Evolutionary conservation across 1,140 invertebrate species (phyloP).

Genomic region (Carcinoscorpius rotundicauda): DNA sequence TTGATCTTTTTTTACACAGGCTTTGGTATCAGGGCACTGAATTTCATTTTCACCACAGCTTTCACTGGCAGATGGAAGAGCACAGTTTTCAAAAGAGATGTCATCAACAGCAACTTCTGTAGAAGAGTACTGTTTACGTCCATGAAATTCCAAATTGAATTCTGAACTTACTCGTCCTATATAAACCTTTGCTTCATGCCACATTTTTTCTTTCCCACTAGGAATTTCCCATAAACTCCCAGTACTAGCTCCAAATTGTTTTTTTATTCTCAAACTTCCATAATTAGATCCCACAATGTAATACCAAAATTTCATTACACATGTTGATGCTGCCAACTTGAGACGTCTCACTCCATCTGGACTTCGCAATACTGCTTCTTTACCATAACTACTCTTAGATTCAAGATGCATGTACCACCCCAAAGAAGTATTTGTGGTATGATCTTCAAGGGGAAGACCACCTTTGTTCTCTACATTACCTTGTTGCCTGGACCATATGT

Average conservation of each 20-base stretch:
- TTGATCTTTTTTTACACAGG: slow-evolving; percentile 14
- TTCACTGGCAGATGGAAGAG: slow-evolving; percentile 15
- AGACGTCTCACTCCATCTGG: background rate
- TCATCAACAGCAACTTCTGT: slow-evolving; percentile 35
- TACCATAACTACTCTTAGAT: background rate
- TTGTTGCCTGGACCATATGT: slow-evolving; percentile 6
- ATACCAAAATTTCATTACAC: slow-evolving; percentile 19
- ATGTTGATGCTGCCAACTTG: slow-evolving; percentile 14
- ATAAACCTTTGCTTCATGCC: slow-evolving; percentile 15
- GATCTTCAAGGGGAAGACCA: slow-evolving; percentile 11
- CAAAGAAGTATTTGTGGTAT: slow-evolving; percentile 5
- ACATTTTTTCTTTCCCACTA: slow-evolving; percentile 3
- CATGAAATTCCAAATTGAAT: background rate
- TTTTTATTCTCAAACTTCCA: slow-evolving; percentile 9
- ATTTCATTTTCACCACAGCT: slow-evolving; percentile 15
- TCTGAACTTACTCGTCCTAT: slow-evolving; percentile 14
- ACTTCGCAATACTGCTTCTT: slow-evolving; percentile 5
- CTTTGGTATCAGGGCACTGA: slow-evolving; percentile 13
- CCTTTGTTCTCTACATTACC: slow-evolving; percentile 1
- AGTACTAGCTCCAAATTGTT: slow-evolving; percentile 3
- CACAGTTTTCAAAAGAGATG: slow-evolving; percentile 27
- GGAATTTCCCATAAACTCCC: slow-evolving; percentile 8
- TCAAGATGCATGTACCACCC: slow-evolving; percentile 13
- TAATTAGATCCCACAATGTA: background rate
- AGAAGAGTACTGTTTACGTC: background rate